Base-by-base conservation (phyloP, 2,888 invertebrate genomes). In the Empis stercorea region DNA sequence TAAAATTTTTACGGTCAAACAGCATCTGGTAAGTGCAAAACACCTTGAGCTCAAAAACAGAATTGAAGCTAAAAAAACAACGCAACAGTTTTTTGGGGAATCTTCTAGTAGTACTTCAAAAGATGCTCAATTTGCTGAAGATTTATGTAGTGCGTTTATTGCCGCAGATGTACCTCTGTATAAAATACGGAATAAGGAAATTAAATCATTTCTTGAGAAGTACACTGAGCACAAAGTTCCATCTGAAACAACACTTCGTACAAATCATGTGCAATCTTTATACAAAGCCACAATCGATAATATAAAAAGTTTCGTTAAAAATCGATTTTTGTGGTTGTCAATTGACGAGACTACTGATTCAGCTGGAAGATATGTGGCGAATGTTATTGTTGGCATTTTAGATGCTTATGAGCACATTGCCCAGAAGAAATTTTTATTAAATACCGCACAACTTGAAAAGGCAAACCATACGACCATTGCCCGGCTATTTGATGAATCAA, bases 101-200 rank as follows among this genome's bases (percentile, higher is more conserved):
- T 30, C 36, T 32, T 10, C 13, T 38, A 37, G 11, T 23, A 14
- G 14, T 15, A 11, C 30, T 17, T 36, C 20, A 36, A 49, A 37
- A 14, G 44, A 43, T 17, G 34, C 36, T 23, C 16, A 23, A 44
- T 49, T 49, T 45, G 45, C 27, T 16, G 14, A 40, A 20, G 39
- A 39, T 20, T 20, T 39, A 20, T 39, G 20, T 20, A 13, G 13
- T 17, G 39, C 39, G 4, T 39, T 39, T 39, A 17, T 39, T 17
- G 20, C 39, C 13, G 39, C 39, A 6, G 39, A 40, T 59, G 20
- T 52, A 53, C 23, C 51, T 9, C 10, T 41, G 1, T 41, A 41
- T 27, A 41, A 41, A 41, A 23, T 41, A 13, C 23, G 27, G 3
- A 41, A 41, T 41, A 23, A 23, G 4, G 23, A 41, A 7, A 23